phyloP scores from a whole-genome alignment of 2,888 invertebrate genomes.

The Idaea dimidiata region DNA sequence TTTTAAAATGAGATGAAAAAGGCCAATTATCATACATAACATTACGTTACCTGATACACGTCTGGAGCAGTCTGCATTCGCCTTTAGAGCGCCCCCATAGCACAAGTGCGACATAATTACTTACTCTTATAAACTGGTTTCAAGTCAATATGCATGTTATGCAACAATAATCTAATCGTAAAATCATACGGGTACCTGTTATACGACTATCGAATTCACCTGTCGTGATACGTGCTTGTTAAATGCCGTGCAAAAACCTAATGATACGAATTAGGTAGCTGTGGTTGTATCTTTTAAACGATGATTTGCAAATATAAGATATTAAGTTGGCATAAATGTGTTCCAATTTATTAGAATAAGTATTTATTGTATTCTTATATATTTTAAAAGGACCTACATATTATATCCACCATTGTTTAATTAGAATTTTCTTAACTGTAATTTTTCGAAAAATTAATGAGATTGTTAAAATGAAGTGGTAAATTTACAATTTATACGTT shows the following conservation, averaged over 20 bases:
- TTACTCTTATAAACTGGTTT: slow-evolving; percentile 7
- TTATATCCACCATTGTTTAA: no score
- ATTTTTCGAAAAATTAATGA: no score
- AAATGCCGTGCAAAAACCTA: slow-evolving; percentile 10
- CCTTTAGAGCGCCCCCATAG: not conserved
- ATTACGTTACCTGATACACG: no score
- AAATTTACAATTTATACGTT: not conserved
- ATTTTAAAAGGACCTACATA: no score
- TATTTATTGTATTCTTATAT: no score
- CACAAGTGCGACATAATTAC: not conserved
- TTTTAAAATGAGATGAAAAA: no score
- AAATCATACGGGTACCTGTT: slow-evolving; percentile 46
- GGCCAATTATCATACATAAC: no score
- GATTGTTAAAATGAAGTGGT: no score
- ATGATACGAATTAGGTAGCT: not conserved
- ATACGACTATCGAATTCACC: slow-evolving; percentile 27
- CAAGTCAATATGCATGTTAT: slow-evolving; percentile 15
- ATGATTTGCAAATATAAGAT: not conserved
- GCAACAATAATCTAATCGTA: slow-evolving; percentile 27
- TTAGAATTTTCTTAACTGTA: no score
- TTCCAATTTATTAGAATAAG: no score
- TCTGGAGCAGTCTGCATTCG: no score
- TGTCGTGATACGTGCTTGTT: slow-evolving; percentile 26
- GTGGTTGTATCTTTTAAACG: not conserved
- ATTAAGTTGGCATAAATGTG: not conserved